Evolutionary conservation across 2,888 invertebrate genomes (phyloP), one percentile per base, ranked within the genome.

Genomic region (Globia sparganii): DNA sequence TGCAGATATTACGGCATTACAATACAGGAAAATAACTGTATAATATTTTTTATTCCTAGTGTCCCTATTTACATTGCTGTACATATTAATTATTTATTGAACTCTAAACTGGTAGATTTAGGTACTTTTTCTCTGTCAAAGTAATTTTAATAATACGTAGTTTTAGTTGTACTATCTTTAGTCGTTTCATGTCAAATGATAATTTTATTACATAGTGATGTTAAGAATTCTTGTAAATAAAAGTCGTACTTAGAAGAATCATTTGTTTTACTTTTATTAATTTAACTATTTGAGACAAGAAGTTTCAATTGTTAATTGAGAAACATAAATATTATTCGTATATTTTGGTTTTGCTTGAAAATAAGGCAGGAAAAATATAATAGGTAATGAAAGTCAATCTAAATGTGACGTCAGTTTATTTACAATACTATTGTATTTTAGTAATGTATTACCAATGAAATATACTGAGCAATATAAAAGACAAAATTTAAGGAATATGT

Each of bases 241-340:
- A 94, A 91, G 78, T 91, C 91, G 94, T 95, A 94, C 94, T 94
- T 94, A 94, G 93, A 91, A 85, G 69, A 64, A 34, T 73, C n/a
- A 18, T 78, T 86, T 72, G 86, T 90, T 90, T 86, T 77, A 77
- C 72, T 73, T 73, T n/a, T 5, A 72, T 40, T 31, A 13, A 28
- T 25, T 53, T 37, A 21, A 70, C 6, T 28, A 8, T 21, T 72
- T 40, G 40, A n/a, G n/a, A n/a, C 40, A 43, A 2, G 21, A 8
- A 46, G 66, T 66, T 65, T 43, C 3, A 40, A 65, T 28, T 43
- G 11, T 28, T 28, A 43, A 18, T 13, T 43, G 21, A 43, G 28
- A 28, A 65, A 28, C 13, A 28, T 11, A n/a, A n/a, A 40, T 11
- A 4, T 15, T 43, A 21, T 70, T 70, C 1, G 15, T 21, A 66